A percentile compares a stretch with the other conserved stretches of the same genome.
Conservation (phyloP, 2,888 invertebrate species). For the Lepidocyrtinus sp. region DNA sequence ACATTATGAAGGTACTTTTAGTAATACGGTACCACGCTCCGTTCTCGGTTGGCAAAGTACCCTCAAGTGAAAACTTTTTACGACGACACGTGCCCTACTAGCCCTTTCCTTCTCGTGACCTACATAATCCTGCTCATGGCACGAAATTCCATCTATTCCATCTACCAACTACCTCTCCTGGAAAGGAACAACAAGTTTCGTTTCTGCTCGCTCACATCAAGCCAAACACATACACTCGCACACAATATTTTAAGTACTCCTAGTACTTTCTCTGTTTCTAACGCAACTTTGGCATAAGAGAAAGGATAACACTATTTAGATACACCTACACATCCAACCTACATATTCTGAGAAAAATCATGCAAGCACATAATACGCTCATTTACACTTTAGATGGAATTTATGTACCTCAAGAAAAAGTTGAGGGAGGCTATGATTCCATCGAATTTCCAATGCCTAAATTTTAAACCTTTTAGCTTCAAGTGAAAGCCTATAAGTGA, state of each 20-base stretch:
- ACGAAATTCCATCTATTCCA: slow-evolving; percentile 6
- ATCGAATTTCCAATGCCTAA: too few species aligned
- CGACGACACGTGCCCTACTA: slow-evolving; percentile 43
- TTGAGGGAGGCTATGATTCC: background rate
- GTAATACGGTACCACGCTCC: too few species aligned
- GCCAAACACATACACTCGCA: background rate
- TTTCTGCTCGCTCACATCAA: background rate
- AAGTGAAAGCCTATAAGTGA: slow-evolving; percentile 31
- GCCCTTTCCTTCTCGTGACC: slow-evolving; percentile 48
- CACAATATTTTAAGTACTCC: too few species aligned
- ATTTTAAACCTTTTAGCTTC: slow-evolving; percentile 9
- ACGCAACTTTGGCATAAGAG: background rate
- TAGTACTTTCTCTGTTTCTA: too few species aligned
- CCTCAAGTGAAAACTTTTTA: slow-evolving; percentile 28
- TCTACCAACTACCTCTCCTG: too few species aligned
- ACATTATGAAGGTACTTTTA: too few species aligned
- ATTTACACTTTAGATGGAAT: background rate
- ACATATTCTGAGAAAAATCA: too few species aligned
- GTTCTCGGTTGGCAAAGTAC: too few species aligned
- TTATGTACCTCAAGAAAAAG: background rate
- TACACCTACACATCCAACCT: background rate
- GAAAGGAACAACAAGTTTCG: background rate
- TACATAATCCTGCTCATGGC: slow-evolving; percentile 37
- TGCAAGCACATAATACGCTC: background rate
- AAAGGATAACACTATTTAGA: too few species aligned